A percentile compares a stretch with the other conserved stretches of the same genome.
Evolutionary conservation across 2,797 vertebrate species (phyloP).

Genomic region (Sebastes trivittatus): DNA sequence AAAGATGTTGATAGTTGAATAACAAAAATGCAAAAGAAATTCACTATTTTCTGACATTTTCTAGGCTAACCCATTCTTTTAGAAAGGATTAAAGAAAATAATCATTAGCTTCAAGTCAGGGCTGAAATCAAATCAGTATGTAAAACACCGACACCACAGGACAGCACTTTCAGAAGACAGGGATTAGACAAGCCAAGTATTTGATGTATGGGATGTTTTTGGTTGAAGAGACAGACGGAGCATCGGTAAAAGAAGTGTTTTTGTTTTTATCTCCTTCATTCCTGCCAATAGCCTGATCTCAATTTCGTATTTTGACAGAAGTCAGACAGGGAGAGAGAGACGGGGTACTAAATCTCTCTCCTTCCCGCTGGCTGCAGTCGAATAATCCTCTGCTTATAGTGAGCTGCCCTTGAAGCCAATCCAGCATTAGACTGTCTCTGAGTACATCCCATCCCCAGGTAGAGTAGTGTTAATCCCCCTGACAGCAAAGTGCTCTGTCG

Average conservation of each 20-base stretch:
- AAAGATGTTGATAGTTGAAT: too few relatives aligned
- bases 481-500: slow-evolving; percentile 62
- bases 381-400: slow-evolving; percentile 73
- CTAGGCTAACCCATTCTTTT: not conserved
- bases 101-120: not conserved
- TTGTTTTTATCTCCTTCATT: slow-evolving; percentile 22
- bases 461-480: slow-evolving; percentile 72
- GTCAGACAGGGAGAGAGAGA: slow-evolving; percentile 29
- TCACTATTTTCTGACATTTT: not conserved
- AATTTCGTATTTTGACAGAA: slow-evolving; percentile 58
- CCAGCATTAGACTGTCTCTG: slow-evolving; percentile 69
- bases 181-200: not conserved
- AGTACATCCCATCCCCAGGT: slow-evolving; percentile 75
- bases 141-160: not conserved
- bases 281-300: slow-evolving; percentile 44
- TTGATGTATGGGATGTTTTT: not conserved
- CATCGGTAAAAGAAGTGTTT: not conserved
- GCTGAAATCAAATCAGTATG: not conserved
- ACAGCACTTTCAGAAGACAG: not conserved
- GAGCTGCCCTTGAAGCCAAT: slow-evolving; percentile 73
- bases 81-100: not conserved
- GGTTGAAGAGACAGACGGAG: not conserved
- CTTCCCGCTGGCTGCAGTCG: slow-evolving; percentile 63
- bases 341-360: slow-evolving; percentile 56
- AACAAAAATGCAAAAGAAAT: not conserved